Evolutionary conservation across 1,140 invertebrate species (phyloP).

Genomic region (Aphelenchoides avenae): DNA sequence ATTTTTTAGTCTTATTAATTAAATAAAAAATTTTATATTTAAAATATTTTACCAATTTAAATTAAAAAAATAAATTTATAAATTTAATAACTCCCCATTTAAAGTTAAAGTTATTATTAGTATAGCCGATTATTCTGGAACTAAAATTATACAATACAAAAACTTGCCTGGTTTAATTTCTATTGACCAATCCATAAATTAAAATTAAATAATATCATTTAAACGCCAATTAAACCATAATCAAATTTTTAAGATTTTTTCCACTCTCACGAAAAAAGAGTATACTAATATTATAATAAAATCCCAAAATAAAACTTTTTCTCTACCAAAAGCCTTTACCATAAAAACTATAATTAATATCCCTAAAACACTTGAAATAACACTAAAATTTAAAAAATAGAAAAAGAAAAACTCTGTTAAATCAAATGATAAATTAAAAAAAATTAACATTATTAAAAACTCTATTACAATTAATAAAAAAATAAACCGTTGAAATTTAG

Average conservation of each 20-base stretch:
- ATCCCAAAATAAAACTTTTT: no score
- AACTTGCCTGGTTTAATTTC: constrained; percentile 10
- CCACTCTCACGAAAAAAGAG: constrained; percentile 33
- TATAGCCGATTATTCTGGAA: constrained; percentile 36
- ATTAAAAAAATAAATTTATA: constrained; percentile 17
- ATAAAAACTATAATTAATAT: no score
- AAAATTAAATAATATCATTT: constrained; percentile 32
- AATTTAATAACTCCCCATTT: constrained; percentile 21
- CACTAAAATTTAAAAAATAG: no score
- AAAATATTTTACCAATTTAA: constrained; percentile 14
- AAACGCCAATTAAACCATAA: constrained; percentile 17
- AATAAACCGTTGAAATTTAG: no score
- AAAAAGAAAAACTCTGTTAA: no score
- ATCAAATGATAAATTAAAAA: no score
- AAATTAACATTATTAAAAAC: no score
- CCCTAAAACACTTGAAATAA: no score
- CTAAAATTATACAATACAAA: constrained; percentile 27
- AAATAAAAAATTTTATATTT: constrained; percentile 28
- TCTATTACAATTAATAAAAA: no score
- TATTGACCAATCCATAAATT: constrained; percentile 26
- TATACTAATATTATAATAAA: constrained; percentile 35
- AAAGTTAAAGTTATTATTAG: constrained; percentile 32
- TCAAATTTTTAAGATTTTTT: constrained; percentile 25
- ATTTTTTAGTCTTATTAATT: constrained; percentile 17
- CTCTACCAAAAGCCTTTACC: no score